Evolutionary conservation across 2,888 invertebrate species (phyloP).

Genomic region (Magallana nippona): DNA sequence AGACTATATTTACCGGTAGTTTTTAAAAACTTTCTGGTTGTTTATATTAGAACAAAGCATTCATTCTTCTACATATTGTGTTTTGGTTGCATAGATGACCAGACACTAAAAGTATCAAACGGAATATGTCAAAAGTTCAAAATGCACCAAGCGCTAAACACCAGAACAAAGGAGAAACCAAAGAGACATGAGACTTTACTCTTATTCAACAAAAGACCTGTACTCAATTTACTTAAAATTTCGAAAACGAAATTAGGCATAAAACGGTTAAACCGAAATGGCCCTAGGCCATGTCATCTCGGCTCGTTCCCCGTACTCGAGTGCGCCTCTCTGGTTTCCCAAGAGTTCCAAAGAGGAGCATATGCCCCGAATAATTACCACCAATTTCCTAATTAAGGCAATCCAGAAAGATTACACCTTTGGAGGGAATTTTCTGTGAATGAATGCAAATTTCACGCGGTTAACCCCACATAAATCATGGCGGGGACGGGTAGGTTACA

Average conservation of each 20-base stretch:
- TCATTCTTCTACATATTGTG: not conserved
- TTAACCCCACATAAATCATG: constrained; percentile 30
- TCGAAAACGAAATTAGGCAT: constrained; percentile 24
- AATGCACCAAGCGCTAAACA: not conserved
- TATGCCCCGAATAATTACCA: constrained; percentile 25
- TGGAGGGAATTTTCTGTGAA: not conserved
- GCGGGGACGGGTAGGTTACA: not conserved
- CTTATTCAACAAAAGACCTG: constrained; percentile 3
- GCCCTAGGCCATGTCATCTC: constrained; percentile 10
- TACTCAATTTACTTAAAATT: constrained; percentile 24
- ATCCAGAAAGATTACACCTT: constrained; percentile 33
- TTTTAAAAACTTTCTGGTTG: not conserved
- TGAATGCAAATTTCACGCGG: constrained; percentile 22
- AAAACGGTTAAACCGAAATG: constrained; percentile 20
- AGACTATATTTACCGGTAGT: too few relatives aligned
- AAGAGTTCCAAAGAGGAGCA: constrained; percentile 8
- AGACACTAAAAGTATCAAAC: not conserved
- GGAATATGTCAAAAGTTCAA: constrained; percentile 8
- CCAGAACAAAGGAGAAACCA: not conserved
- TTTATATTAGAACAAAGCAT: not conserved
- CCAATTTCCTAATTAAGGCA: constrained; percentile 32
- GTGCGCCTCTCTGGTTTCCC: not conserved
- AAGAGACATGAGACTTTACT: not conserved
- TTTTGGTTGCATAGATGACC: not conserved
- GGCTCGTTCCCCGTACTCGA: constrained; percentile 2